These are phyloP conservation scores for Villa cingulata DNA, from an alignment of 2,888 invertebrate species.

Conservation along the genomic window DNA sequence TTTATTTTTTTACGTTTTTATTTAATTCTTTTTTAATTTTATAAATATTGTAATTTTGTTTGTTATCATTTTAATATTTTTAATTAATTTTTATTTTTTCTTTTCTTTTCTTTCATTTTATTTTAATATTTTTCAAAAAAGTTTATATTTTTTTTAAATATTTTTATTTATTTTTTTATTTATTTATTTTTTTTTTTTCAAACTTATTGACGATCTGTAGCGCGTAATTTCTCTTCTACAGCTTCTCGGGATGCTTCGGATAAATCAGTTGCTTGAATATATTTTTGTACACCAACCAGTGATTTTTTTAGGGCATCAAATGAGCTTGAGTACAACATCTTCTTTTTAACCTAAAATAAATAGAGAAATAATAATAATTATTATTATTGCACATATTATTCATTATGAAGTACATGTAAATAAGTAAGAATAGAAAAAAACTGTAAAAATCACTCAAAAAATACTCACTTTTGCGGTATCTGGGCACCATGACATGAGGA, in stretches of 20 bases:
- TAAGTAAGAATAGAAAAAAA: too few species aligned
- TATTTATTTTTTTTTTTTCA: slow-evolving; percentile 9
- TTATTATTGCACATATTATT: too few species aligned
- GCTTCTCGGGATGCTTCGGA: slow-evolving; percentile 89
- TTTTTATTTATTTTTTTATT: neutral
- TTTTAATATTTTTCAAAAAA: neutral
- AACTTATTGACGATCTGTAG: slow-evolving; percentile 85
- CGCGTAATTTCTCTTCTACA: slow-evolving; percentile 85
- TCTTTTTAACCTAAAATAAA: slow-evolving; percentile 51
- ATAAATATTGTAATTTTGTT: neutral
- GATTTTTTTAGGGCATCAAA: slow-evolving; percentile 97
- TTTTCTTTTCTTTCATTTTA: neutral
- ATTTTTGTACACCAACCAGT: slow-evolving; percentile 91
- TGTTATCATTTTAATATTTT: too few species aligned
- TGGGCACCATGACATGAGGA: slow-evolving; percentile 98
- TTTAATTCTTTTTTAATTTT: neutral
- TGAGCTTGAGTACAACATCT: slow-evolving; percentile 84
- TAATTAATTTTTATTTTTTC: too few species aligned
- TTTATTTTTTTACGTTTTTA: neutral
- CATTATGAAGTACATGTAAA: neutral
- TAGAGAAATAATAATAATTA: too few species aligned
- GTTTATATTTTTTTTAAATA: neutral
- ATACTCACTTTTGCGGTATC: slow-evolving; percentile 91
- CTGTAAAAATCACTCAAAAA: too few species aligned
- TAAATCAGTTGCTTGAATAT: slow-evolving; percentile 91